Percentiles rank a stretch among this genome's conserved stretches.
Conservation (phyloP, 2,797 vertebrate species). For the Danio kyathit region DNA sequence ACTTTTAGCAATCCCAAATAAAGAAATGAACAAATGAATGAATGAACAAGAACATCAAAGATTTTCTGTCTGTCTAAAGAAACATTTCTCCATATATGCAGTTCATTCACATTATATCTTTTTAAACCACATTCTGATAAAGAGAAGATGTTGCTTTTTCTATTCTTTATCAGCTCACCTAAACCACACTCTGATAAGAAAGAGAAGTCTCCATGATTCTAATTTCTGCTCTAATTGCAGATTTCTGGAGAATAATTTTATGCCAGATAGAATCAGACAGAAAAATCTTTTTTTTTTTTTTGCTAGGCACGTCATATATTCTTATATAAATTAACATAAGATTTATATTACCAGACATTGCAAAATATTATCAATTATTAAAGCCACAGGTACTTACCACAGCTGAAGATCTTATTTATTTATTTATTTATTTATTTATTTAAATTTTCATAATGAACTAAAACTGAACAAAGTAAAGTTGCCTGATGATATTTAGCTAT, state of each 20-base stretch:
- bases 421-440: too few relatives aligned
- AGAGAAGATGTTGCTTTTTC: conserved; percentile 55
- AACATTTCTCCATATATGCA: conserved; percentile 41
- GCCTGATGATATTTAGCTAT: conserved; percentile 17
- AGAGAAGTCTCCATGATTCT: conserved; percentile 47
- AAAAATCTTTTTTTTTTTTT: too few relatives aligned
- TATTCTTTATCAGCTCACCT: conserved; percentile 50
- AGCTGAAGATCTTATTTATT: conserved; percentile 3
- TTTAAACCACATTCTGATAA: conserved; percentile 64
- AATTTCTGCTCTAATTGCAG: conserved; percentile 18
- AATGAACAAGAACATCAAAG: too few relatives aligned
- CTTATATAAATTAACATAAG: neutral
- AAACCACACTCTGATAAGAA: conserved; percentile 65
- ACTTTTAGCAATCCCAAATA: neutral
- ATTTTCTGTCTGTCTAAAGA: neutral
- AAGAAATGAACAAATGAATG: too few relatives aligned
- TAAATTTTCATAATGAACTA: neutral
- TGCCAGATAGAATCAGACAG: too few relatives aligned
- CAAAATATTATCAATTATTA: neutral
- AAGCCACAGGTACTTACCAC: conserved; percentile 25
- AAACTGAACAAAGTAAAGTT: conserved; percentile 9
- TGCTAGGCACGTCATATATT: neutral
- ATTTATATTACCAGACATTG: neutral
- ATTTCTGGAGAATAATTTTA: neutral
- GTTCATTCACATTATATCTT: conserved; percentile 72